Conservation (phyloP, 2,888 invertebrate species). For the Lochmaea crataegi region DNA sequence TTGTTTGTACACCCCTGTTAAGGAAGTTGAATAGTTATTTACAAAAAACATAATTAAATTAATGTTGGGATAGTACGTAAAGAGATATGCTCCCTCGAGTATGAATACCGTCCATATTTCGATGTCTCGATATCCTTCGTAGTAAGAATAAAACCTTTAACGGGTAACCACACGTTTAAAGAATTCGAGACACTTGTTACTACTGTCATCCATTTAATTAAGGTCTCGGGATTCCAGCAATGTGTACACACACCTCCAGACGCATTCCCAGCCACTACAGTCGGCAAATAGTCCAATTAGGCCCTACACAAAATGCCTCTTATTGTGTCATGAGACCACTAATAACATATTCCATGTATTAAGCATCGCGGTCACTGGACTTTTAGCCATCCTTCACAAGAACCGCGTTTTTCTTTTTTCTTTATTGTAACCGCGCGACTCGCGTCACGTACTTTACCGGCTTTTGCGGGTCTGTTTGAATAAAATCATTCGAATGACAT, state of each 20-base stretch:
- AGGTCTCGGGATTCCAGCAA: slow-evolving; percentile 49
- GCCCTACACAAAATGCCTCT: slow-evolving; percentile 47
- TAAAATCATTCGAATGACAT: slow-evolving; percentile 13
- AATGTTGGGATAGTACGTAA: slow-evolving; percentile 15
- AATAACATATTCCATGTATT: slow-evolving; percentile 57
- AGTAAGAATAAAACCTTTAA: slow-evolving; percentile 26
- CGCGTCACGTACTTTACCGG: slow-evolving; percentile 54
- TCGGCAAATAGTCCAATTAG: slow-evolving; percentile 55
- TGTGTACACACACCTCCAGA: slow-evolving; percentile 53
- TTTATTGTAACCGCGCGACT: slow-evolving; percentile 54
- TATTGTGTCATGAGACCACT: slow-evolving; percentile 50
- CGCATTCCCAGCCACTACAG: slow-evolving; percentile 55
- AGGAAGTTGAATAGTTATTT: not conserved
- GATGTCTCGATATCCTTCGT: slow-evolving; percentile 20
- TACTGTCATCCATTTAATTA: slow-evolving; percentile 38
- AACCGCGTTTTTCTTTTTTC: slow-evolving; percentile 40
- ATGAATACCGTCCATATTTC: slow-evolving; percentile 22
- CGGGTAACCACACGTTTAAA: slow-evolving; percentile 29
- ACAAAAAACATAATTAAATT: slow-evolving; percentile 13
- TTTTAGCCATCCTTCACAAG: slow-evolving; percentile 53
- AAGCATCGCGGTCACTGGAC: slow-evolving; percentile 56
- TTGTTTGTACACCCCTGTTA: not conserved
- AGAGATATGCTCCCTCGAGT: slow-evolving; percentile 24
- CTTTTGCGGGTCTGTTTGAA: slow-evolving; percentile 39
- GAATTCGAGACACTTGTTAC: slow-evolving; percentile 42